Conservation (phyloP, 53 echinoderm and acorn worm species). For the Zoroaster sp. region DNA sequence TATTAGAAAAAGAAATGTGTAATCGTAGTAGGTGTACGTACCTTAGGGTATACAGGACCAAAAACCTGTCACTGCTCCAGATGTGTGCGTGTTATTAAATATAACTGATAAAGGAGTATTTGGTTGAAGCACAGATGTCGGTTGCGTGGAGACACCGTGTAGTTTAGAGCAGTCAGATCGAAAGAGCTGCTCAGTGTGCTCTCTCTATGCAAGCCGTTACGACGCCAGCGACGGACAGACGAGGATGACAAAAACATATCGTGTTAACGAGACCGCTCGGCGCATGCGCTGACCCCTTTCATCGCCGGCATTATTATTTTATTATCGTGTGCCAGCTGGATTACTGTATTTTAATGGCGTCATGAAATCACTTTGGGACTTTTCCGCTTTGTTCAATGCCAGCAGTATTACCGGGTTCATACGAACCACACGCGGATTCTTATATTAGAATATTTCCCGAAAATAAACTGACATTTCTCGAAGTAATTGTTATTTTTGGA, state of each 20-base stretch:
- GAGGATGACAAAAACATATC: background rate
- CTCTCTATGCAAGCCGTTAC: background rate
- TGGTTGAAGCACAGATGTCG: conserved; percentile 15
- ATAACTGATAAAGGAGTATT: background rate
- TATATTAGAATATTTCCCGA: too few relatives aligned
- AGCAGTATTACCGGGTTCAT: too few relatives aligned
- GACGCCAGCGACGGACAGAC: background rate
- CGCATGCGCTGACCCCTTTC: background rate
- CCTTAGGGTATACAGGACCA: background rate
- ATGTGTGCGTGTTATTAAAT: background rate
- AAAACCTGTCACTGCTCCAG: background rate
- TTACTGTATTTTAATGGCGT: background rate
- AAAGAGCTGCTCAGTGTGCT: background rate
- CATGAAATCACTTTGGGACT: background rate
- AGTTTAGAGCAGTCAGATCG: background rate
- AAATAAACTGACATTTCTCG: too few relatives aligned
- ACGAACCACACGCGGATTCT: too few relatives aligned
- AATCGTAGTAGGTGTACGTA: background rate
- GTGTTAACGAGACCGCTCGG: background rate
- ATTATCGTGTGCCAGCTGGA: background rate
- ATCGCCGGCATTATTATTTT: background rate
- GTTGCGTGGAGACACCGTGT: conserved; percentile 42
- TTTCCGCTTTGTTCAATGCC: background rate
- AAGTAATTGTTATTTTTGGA: too few relatives aligned
- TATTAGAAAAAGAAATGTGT: background rate